Conservation (phyloP, 1,140 invertebrate species). For the Delia radicum region DNA sequence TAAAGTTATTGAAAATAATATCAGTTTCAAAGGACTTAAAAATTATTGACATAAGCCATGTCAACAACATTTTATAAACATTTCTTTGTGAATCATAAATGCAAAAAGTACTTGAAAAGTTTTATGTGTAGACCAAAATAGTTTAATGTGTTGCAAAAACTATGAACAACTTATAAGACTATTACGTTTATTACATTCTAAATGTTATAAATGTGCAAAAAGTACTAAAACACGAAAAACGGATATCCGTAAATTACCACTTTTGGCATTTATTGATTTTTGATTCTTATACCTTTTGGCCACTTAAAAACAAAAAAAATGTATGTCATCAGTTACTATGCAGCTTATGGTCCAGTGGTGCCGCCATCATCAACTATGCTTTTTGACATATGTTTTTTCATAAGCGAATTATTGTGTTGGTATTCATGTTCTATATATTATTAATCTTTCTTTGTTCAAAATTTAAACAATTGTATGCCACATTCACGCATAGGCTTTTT, state of each 20-base stretch:
- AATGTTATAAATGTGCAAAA: not conserved
- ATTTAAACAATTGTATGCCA: not conserved
- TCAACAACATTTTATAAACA: no score
- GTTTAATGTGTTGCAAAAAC: no score
- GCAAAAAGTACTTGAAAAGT: no score
- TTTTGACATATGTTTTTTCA: not conserved
- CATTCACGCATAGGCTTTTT: not conserved
- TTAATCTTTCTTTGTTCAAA: not conserved
- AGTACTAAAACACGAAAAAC: not conserved
- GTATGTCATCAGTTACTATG: not conserved
- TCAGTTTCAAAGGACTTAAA: no score
- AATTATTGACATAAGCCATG: no score
- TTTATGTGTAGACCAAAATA: no score
- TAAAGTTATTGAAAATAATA: no score
- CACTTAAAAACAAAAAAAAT: not conserved
- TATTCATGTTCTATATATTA: not conserved
- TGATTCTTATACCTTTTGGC: constrained; percentile 16
- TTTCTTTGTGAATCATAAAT: no score
- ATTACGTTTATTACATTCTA: no score
- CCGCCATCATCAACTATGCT: not conserved
- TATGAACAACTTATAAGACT: not conserved
- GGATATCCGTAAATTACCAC: constrained; percentile 24
- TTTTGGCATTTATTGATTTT: constrained; percentile 20
- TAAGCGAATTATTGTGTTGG: not conserved
- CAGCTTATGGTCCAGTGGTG: not conserved